A percentile compares a stretch with the other conserved stretches of the same genome.
Conservation (phyloP, 2,113 vertebrate genomes). For the Mesocricetus auratus region DNA sequence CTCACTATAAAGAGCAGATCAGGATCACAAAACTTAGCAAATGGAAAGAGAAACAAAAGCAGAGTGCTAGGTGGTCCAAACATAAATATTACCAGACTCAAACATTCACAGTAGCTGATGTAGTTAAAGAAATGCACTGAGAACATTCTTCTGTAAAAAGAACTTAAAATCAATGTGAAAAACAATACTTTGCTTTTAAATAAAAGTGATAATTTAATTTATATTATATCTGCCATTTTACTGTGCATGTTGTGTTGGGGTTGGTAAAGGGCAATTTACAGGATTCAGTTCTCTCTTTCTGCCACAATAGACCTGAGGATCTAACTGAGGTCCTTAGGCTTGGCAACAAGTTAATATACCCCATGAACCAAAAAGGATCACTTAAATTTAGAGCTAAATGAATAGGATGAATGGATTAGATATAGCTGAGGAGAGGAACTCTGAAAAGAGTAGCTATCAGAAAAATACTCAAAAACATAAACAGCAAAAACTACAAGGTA, state of each 20-base stretch:
- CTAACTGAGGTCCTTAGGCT: background rate
- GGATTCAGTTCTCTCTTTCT: background rate
- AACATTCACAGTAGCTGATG: background rate
- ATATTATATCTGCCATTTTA: background rate
- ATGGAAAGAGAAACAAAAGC: background rate
- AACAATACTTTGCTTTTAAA: background rate
- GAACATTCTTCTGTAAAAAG: background rate
- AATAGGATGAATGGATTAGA: background rate
- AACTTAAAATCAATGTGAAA: too few species aligned
- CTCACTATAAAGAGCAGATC: background rate
- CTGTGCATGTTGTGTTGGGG: background rate
- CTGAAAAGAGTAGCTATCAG: background rate
- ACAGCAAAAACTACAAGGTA: background rate
- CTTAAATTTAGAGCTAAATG: background rate
- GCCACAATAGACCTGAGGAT: background rate
- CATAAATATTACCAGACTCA: background rate
- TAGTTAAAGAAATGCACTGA: background rate
- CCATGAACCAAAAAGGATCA: background rate
- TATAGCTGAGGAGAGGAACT: background rate
- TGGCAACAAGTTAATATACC: background rate
- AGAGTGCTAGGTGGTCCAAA: background rate
- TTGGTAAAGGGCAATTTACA: background rate
- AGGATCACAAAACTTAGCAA: background rate
- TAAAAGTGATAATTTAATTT: background rate
- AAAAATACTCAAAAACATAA: slow-evolving; percentile 25